Base-by-base conservation (phyloP, 1,140 invertebrate species). In the Harlomillsia oculata region DNA sequence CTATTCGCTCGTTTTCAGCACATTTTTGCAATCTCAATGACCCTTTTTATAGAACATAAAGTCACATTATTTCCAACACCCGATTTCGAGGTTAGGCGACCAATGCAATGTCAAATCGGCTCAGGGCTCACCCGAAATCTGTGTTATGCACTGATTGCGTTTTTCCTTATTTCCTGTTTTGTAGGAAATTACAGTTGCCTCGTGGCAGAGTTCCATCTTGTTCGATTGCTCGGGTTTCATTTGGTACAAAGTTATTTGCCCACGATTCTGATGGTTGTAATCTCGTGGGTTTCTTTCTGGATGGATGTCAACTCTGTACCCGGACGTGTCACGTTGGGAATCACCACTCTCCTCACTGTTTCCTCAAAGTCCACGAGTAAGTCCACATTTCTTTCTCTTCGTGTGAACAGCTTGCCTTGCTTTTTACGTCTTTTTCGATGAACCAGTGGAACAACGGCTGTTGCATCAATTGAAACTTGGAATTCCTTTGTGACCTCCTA, bases 251-350 rank as follows among this genome's bases (percentile, higher is more conserved):
- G 75, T 28, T 82, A 82, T 67, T 69, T 83, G 45, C 80, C 80
- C 1, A 81, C 79, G n/a, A 79, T 80, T 46, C 67, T 82, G 26
- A 82, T 82, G 60, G 81, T 82, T 11, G 79, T 80, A 40, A 81
- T 82, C 45, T 80, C 78, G 3, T 82, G 81, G 81, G 45, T 82
- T 26, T 77, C 75, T 13, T 81, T 81, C 66, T 82, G 80, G 80
- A 75, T 81, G 73, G 79, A 81, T 64, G 77, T 80, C 4, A 77
- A 81, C 56, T 77, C 79, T 2, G 78, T 81, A 18, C 80, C 80
- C 2, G 80, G 77, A 30, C 66, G 80, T 30, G 77, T 79, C 23
- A 56, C 54, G n/a, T 26, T 56, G 23, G 55, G 53, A 20, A 46
- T 81, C 46, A 81, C 80, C 5, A 82, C 79, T 2, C 71, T 80